A percentile compares a stretch with the other conserved stretches of the same genome.
These are phyloP conservation scores for Ispidina picta DNA, from an alignment of 2,797 vertebrate genomes.

Conservation along the genomic window DNA sequence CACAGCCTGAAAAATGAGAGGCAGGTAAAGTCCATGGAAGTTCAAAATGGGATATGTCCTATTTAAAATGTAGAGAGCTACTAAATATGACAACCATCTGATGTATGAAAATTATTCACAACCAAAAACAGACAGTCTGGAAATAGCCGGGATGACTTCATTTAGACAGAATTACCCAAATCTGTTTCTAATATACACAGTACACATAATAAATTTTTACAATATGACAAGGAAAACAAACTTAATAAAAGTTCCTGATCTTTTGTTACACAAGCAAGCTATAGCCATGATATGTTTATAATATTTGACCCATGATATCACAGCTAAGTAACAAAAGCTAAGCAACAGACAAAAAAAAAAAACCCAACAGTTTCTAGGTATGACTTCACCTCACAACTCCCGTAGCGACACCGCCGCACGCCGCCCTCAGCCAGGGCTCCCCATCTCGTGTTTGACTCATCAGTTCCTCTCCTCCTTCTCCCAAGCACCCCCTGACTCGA, in stretches of 20 bases:
- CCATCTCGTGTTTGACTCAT: neutral
- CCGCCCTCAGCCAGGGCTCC: neutral
- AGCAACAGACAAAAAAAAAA: slow-evolving; percentile 65
- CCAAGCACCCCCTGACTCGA: slow-evolving; percentile 58
- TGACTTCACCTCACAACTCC: slow-evolving; percentile 81
- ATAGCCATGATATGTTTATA: slow-evolving; percentile 84
- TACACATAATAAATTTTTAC: slow-evolving; percentile 94
- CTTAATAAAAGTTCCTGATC: slow-evolving; percentile 85
- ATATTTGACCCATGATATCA: slow-evolving; percentile 89
- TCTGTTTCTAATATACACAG: slow-evolving; percentile 93
- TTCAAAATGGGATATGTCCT: slow-evolving; percentile 83
- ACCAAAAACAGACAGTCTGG: slow-evolving; percentile 84
- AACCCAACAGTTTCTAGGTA: slow-evolving; percentile 75
- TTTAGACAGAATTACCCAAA: slow-evolving; percentile 92
- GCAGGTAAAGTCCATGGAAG: slow-evolving; percentile 50
- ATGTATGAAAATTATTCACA: slow-evolving; percentile 86
- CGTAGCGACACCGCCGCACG: neutral
- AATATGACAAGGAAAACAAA: slow-evolving; percentile 95
- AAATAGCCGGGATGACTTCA: slow-evolving; percentile 91
- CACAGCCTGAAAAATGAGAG: neutral
- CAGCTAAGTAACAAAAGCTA: slow-evolving; percentile 80
- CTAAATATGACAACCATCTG: slow-evolving; percentile 89
- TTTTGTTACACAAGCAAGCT: slow-evolving; percentile 81
- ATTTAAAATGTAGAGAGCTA: slow-evolving; percentile 84
- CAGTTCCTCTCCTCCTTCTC: slow-evolving; percentile 57